Evolutionary conservation across 1,140 invertebrate genomes (phyloP).

Genomic region (Drosophila rhopaloa): DNA sequence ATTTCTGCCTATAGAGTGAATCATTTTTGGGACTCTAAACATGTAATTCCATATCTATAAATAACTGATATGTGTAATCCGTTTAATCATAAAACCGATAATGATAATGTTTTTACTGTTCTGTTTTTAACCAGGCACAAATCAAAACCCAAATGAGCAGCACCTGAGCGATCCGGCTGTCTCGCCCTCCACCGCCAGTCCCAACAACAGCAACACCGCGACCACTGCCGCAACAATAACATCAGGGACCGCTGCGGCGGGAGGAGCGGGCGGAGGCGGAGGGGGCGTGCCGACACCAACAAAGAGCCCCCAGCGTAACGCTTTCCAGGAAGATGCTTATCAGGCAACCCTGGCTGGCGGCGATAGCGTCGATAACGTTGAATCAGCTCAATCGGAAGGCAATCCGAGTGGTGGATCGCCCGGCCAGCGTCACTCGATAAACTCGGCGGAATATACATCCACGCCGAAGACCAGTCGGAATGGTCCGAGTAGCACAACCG

Average conservation of each 20-base stretch:
- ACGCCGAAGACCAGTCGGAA: conserved; percentile 72
- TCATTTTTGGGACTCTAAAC: conserved; percentile 27
- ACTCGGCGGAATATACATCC: conserved; percentile 75
- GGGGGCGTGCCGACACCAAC: conserved; percentile 54
- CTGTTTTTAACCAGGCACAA: conserved; percentile 63
- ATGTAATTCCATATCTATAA: conserved; percentile 25
- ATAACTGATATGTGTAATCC: conserved; percentile 41
- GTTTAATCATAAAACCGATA: conserved; percentile 26
- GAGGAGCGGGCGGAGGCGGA: conserved; percentile 9
- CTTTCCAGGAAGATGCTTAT: conserved; percentile 76
- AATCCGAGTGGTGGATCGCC: conserved; percentile 54
- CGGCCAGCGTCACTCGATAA: conserved; percentile 72
- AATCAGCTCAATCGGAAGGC: conserved; percentile 21
- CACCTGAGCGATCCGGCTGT: conserved; percentile 67
- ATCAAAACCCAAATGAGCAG: conserved; percentile 79
- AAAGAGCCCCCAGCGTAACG: conserved; percentile 66
- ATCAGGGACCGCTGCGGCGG: conserved; percentile 5
- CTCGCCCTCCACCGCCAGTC: conserved; percentile 51
- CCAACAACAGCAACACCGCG: conserved; percentile 26
- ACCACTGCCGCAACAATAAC: background rate
- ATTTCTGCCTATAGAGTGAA: conserved; percentile 20
- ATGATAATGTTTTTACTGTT: conserved; percentile 24
- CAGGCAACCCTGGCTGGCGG: conserved; percentile 38
- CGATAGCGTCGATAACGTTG: conserved; percentile 62
- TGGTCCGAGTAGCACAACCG: conserved; percentile 39